A percentile compares a stretch with the other conserved stretches of the same genome.
phyloP scores from a whole-genome alignment of 2,888 invertebrate species.

The Acleris emargana region DNA sequence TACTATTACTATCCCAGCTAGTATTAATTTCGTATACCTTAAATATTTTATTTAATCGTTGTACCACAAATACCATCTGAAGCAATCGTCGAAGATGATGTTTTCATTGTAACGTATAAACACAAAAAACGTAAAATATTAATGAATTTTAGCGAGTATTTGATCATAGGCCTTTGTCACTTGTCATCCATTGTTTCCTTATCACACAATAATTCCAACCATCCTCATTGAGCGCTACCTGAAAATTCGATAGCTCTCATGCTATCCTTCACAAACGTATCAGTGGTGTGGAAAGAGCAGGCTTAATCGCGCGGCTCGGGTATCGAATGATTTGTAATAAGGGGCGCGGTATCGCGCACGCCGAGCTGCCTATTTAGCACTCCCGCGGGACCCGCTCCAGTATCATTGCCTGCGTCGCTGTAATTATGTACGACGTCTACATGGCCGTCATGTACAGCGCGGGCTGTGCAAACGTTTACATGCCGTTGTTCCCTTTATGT shows the following conservation, averaged over 20 bases:
- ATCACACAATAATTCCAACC: constrained; percentile 13
- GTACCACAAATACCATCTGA: too few relatives aligned
- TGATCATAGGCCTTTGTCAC: constrained; percentile 1
- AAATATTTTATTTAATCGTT: too few relatives aligned
- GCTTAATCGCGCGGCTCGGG: constrained; percentile 24
- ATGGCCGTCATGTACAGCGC: constrained; percentile 22
- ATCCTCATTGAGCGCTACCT: constrained; percentile 7
- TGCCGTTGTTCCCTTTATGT: constrained; percentile 26
- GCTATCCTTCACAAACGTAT: constrained; percentile 25
- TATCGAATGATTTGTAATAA: constrained; percentile 38
- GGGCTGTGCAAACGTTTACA: constrained; percentile 25
- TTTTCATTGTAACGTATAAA: too few relatives aligned
- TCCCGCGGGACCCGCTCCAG: constrained; percentile 59
- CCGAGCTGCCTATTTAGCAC: constrained; percentile 60
- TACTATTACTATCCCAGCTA: too few relatives aligned
- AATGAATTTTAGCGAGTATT: too few relatives aligned
- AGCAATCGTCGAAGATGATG: too few relatives aligned
- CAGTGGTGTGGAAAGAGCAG: constrained; percentile 24
- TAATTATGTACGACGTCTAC: constrained; percentile 33
- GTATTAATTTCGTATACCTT: too few relatives aligned
- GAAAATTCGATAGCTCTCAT: constrained; percentile 17
- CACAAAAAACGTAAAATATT: too few relatives aligned
- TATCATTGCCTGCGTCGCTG: constrained; percentile 49
- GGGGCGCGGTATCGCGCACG: constrained; percentile 37
- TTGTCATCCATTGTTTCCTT: constrained; percentile 20